These are phyloP conservation scores for Epinephelus cyanopodus DNA, from an alignment of 2,113 vertebrate genomes.

Conservation along the genomic window DNA sequence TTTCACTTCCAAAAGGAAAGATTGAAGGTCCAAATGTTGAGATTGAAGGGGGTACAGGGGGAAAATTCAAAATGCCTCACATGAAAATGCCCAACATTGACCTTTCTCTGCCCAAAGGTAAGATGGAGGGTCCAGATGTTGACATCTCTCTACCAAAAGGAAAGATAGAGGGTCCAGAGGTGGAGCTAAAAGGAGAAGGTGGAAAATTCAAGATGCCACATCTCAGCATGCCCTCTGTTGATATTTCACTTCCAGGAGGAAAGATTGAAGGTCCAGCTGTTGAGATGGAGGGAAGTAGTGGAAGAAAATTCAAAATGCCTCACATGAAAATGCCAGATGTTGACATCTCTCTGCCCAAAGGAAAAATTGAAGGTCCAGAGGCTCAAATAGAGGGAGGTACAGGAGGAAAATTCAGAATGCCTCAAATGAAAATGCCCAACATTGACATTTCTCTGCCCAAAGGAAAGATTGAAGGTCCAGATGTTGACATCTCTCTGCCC, in stretches of 20 bases:
- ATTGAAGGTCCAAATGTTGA: constrained; percentile 16
- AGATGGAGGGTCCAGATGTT: constrained; percentile 50
- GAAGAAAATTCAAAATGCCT: constrained; percentile 68
- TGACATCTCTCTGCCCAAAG: constrained; percentile 64
- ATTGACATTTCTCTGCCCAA: background rate
- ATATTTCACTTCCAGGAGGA: constrained; percentile 69
- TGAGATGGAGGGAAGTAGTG: constrained; percentile 19
- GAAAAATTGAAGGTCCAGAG: constrained; percentile 11
- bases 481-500: constrained; percentile 64
- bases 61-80: constrained; percentile 61
- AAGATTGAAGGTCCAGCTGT: constrained; percentile 35
- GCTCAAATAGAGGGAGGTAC: too few species aligned
- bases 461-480: constrained; percentile 42
- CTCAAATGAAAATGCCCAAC: too few species aligned
- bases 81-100: constrained; percentile 65
- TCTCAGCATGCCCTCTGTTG: constrained; percentile 48
- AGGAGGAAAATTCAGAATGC: too few species aligned
- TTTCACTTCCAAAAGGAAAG: constrained; percentile 55
- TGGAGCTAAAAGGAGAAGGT: too few species aligned
- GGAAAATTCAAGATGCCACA: constrained; percentile 54
- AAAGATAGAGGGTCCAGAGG: constrained; percentile 35
- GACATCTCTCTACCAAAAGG: constrained; percentile 66
- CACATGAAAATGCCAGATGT: constrained; percentile 60
- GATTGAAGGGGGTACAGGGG: constrained; percentile 49
- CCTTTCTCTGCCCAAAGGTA: constrained; percentile 52